Base-by-base conservation (phyloP, 2,888 invertebrate species). In the Ceramica pisi region DNA sequence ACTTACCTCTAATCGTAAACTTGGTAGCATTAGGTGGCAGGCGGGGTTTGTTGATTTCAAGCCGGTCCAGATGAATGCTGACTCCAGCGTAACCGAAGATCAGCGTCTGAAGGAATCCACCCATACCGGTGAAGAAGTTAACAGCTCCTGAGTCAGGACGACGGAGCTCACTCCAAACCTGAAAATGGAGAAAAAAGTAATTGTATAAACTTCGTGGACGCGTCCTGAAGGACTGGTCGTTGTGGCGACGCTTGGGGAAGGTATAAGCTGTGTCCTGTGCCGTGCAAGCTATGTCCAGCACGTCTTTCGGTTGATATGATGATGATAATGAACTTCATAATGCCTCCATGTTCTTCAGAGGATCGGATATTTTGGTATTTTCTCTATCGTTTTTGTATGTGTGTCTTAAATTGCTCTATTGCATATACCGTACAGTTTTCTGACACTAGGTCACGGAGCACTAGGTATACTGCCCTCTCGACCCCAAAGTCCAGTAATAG, bases 111-210 rank as follows among this genome's bases (percentile, higher is more conserved):
- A 97, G 90, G 81, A 97, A 96, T 6, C 97, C 97, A 0, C 97
- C 97, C 94, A 97, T 96, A 10, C 97, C 97, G 0, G 97, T 97
- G 46, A 96, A 92, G 88, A 97, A 97, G 86, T 97, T 97, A 0
- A 94, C 95, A 0, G 97, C 97, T 0, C 97, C 97, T 1, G 93
- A 85, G 14, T 90, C 83, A 0, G 96, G 96, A 1, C 96, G 92
- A 8, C 94, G 94, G 0, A 95, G 94, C 81, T 97, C 97, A 73
- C 95, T 96, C 97, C 97, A 97, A 0, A 97, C 94, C 96, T 96
- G 78, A 1, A 72, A 56, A 38, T 3, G 31, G 7, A n/a, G n/a
- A n/a, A n/a, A n/a, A n/a, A n/a, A n/a, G n/a, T n/a, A n/a, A n/a
- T n/a, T n/a, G n/a, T n/a, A n/a, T n/a, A n/a, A n/a, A n/a, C n/a